Percentiles rank a stretch among this genome's conserved stretches.
These are phyloP conservation scores for Junco hyemalis DNA, from an alignment of 2,113 vertebrate genomes.

Conservation along the genomic window DNA sequence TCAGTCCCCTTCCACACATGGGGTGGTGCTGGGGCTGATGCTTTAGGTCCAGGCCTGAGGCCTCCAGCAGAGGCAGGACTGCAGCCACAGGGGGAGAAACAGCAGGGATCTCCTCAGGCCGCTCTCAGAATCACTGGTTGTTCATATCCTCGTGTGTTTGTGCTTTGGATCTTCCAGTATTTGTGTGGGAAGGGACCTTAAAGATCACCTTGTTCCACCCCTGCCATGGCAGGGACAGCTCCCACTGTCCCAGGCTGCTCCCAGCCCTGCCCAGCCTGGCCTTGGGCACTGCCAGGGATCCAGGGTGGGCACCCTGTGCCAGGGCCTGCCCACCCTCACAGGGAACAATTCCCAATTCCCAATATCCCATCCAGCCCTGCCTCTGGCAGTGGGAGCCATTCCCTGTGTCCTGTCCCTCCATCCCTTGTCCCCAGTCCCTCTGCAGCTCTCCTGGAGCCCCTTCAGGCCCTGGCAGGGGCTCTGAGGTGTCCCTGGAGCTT, in stretches of 20 bases:
- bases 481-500: background rate
- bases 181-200: background rate
- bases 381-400: background rate
- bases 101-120: background rate
- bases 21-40: background rate
- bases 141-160: background rate
- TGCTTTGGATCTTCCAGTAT: background rate
- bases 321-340: background rate
- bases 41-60: background rate
- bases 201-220: no score
- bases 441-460: background rate
- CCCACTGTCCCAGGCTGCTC: background rate
- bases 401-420: background rate
- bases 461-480: background rate
- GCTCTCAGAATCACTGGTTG: background rate
- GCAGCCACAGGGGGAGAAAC: background rate
- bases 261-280: background rate
- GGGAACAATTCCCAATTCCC: background rate
- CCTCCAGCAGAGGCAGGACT: background rate
- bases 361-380: background rate
- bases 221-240: background rate
- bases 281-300: background rate
- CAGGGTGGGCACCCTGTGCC: background rate
- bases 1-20: accelerated
- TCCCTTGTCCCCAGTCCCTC: background rate